These are phyloP conservation scores for Eulemur coronatus DNA, from an alignment of 2,797 vertebrate species.

Conservation along the genomic window DNA sequence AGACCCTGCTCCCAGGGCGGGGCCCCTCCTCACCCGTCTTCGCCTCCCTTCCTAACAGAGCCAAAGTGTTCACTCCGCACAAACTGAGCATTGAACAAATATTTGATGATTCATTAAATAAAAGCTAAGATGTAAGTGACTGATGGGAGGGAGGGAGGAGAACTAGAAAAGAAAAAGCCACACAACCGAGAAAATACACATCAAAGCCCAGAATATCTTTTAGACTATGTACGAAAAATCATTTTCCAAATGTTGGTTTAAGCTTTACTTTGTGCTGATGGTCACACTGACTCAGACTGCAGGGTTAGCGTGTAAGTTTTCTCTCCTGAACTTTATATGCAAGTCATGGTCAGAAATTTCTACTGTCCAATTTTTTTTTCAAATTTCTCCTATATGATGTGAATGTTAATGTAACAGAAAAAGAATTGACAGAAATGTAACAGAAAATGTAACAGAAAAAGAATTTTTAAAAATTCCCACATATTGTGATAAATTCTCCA, in stretches of 20 bases:
- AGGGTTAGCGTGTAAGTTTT: not conserved
- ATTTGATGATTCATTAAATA: not conserved
- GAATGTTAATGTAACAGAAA: not conserved
- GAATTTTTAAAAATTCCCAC: not conserved
- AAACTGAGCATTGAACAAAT: not conserved
- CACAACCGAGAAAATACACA: not conserved
- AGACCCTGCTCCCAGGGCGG: not conserved
- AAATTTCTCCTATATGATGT: not conserved
- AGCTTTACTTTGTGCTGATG: not conserved
- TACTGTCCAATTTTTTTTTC: not conserved
- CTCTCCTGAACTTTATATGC: not conserved
- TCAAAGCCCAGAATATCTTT: not conserved
- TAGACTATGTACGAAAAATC: not conserved
- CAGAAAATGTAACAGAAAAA: not conserved
- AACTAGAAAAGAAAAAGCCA: not conserved
- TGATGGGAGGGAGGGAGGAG: fast-evolving
- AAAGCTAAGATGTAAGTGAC: not conserved
- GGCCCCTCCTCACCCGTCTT: fast-evolving
- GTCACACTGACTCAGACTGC: not conserved
- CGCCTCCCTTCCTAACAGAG: not conserved
- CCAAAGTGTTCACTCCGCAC: not conserved
- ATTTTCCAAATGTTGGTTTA: not conserved
- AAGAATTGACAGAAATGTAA: not conserved
- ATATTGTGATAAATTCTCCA: not conserved
- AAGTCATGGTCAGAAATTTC: not conserved